Evolutionary conservation across 2,797 vertebrate genomes (phyloP).

Genomic region (Xenentodon cancila): DNA sequence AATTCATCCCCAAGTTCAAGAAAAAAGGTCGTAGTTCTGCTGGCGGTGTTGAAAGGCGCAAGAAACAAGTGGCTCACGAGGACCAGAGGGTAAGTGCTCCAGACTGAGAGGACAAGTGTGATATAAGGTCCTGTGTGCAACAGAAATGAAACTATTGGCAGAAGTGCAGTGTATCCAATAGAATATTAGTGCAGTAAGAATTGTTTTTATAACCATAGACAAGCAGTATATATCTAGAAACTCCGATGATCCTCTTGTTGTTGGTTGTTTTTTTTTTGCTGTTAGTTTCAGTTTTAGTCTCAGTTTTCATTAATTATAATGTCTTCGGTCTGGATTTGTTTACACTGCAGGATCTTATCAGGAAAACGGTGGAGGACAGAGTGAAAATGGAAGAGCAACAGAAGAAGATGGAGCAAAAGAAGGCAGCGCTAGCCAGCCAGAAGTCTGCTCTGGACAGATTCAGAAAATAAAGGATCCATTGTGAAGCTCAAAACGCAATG

Average conservation of each 20-base stretch:
- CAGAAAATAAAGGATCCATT: slow-evolving; percentile 73
- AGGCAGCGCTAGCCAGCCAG: slow-evolving; percentile 6
- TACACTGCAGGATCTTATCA: slow-evolving; percentile 78
- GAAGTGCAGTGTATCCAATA: too few relatives aligned
- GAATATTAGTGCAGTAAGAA: too few relatives aligned
- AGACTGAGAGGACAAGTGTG: neutral
- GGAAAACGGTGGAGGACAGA: slow-evolving; percentile 72
- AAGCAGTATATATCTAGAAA: too few relatives aligned
- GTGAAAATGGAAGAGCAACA: slow-evolving; percentile 59
- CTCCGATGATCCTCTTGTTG: too few relatives aligned
- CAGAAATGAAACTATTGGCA: too few relatives aligned
- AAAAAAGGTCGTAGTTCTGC: slow-evolving; percentile 86
- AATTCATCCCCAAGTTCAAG: slow-evolving; percentile 83
- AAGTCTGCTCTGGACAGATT: slow-evolving; percentile 87
- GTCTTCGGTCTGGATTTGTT: slow-evolving; percentile 5
- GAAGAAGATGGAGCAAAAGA: slow-evolving; percentile 40
- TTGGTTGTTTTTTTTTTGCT: too few relatives aligned
- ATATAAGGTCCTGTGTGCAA: too few relatives aligned
- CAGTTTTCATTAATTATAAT: too few relatives aligned
- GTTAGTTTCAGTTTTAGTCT: too few relatives aligned
- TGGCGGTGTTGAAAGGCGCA: slow-evolving; percentile 83
- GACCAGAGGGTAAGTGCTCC: slow-evolving; percentile 83
- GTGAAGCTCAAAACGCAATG: slow-evolving; percentile 13
- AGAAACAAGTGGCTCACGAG: slow-evolving; percentile 85
- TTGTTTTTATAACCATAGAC: too few relatives aligned